Conservation (phyloP, 1,140 invertebrate genomes). For the Elysia chlorotica region DNA sequence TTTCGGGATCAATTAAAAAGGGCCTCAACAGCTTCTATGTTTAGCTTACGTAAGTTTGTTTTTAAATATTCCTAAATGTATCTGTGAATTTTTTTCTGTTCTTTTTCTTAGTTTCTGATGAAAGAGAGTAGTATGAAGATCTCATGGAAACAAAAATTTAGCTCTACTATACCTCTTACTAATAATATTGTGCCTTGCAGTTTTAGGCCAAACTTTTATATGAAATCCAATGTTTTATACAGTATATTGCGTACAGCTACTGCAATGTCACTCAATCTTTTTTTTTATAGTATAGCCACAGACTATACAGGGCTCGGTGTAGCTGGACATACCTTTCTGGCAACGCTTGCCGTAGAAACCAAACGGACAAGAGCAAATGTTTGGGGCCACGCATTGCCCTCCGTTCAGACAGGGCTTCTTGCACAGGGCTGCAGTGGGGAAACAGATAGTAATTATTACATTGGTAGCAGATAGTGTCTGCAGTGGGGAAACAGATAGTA, state of each 20-base stretch:
- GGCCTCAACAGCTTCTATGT: no score
- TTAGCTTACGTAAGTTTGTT: no score
- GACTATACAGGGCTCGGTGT: background rate
- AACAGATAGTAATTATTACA: background rate
- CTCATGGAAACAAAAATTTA: background rate
- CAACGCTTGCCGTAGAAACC: conserved; percentile 39
- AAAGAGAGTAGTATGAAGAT: no score
- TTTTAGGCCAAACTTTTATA: background rate
- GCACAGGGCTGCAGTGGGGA: conserved; percentile 34
- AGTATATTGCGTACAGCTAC: background rate
- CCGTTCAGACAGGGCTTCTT: conserved; percentile 36
- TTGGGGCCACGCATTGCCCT: conserved; percentile 44
- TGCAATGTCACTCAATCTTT: background rate
- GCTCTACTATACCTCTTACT: background rate
- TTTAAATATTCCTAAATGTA: no score
- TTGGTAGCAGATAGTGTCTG: background rate
- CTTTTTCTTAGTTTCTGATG: no score
- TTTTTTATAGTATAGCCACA: background rate
- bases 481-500: background rate
- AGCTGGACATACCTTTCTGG: conserved; percentile 34
- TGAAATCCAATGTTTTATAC: background rate
- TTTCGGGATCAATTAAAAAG: no score
- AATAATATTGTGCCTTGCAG: background rate
- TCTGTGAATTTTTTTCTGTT: no score
- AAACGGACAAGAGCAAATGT: conserved; percentile 39